phyloP scores from a whole-genome alignment of 2,797 vertebrate species.

The Sorex maritimensis region DNA sequence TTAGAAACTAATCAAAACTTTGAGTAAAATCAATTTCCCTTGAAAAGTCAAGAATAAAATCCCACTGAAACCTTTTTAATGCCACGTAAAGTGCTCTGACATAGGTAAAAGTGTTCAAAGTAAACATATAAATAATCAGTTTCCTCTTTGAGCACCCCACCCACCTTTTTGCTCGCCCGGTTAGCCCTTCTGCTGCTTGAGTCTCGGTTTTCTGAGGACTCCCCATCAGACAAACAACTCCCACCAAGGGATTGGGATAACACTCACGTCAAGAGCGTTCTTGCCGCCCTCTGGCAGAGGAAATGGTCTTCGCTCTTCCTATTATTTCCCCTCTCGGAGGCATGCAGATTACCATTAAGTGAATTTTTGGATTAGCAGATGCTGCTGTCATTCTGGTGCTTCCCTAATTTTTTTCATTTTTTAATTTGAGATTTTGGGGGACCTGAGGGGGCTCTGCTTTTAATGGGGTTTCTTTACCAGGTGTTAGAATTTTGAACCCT shows the following conservation, averaged over 20 bases:
- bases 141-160: not conserved
- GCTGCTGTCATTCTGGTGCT: not conserved
- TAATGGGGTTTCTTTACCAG: not conserved
- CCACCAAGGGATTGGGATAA: not conserved
- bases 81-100: not conserved
- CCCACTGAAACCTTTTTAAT: not conserved
- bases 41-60: slow-evolving; percentile 33
- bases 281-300: not conserved
- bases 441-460: not conserved
- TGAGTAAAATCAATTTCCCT: slow-evolving; percentile 59
- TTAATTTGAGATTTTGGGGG: not conserved
- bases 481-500: not conserved
- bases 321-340: not conserved
- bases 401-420: not conserved
- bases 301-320: not conserved
- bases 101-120: not conserved
- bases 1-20: slow-evolving; percentile 70
- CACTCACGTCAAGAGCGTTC: not conserved
- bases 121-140: not conserved
- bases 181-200: no score
- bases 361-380: not conserved
- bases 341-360: not conserved
- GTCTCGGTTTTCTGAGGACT: not conserved
- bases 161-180: not conserved
- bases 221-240: not conserved